phyloP scores from a whole-genome alignment of 1,140 invertebrate species.

The Monochamus saltuarius region DNA sequence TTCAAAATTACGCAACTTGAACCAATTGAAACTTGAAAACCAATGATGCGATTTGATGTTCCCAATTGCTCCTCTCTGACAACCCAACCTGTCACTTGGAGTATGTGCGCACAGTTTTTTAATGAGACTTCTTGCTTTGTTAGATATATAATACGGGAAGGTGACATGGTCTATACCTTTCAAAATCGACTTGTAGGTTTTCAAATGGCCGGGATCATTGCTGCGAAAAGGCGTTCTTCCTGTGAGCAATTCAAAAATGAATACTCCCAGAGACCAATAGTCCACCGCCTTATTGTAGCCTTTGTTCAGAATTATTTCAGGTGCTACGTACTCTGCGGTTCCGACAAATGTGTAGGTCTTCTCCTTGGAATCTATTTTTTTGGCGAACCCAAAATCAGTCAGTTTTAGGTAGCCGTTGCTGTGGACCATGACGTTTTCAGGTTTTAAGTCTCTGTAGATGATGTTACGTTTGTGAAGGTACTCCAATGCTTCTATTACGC shows the following conservation, averaged over 20 bases:
- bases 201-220: slow-evolving; percentile 84
- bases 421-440: slow-evolving; percentile 91
- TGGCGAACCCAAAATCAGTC: slow-evolving; percentile 99
- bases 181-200: slow-evolving; percentile 94
- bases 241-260: slow-evolving; percentile 88
- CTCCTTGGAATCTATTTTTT: slow-evolving; percentile 71
- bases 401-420: slow-evolving; percentile 87
- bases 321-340: slow-evolving; percentile 88
- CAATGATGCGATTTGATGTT: slow-evolving; percentile 93
- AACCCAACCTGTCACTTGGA: slow-evolving; percentile 90
- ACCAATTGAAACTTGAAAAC: slow-evolving; percentile 49
- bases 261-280: slow-evolving; percentile 93
- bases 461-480: slow-evolving; percentile 86
- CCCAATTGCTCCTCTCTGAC: slow-evolving; percentile 84
- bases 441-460: slow-evolving; percentile 93
- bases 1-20: slow-evolving; percentile 31
- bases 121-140: slow-evolving; percentile 80
- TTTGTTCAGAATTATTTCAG: slow-evolving; percentile 92
- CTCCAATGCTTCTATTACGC: slow-evolving; percentile 88
- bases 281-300: slow-evolving; percentile 91
- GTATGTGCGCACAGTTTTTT: slow-evolving; percentile 85
- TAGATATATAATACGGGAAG: slow-evolving; percentile 78
- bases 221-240: slow-evolving; percentile 94
- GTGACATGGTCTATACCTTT: slow-evolving; percentile 87
- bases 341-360: slow-evolving; percentile 99